Evolutionary conservation across 2,797 vertebrate genomes (phyloP), one percentile per base, ranked within the genome.

Genomic region (Zenarchopterus dispar): DNA sequence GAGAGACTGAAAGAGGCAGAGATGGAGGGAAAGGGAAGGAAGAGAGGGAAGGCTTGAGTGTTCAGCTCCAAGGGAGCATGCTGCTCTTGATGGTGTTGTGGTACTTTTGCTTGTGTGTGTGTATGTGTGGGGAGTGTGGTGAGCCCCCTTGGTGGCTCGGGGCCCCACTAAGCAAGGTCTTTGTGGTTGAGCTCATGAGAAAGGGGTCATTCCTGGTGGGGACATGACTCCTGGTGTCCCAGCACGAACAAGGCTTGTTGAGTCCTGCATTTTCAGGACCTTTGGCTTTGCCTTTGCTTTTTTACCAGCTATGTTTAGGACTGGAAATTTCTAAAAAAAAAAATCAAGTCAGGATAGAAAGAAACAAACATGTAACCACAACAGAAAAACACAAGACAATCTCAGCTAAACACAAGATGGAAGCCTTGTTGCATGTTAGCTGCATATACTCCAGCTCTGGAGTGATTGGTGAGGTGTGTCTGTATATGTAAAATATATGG

Each of bases 1-100:
- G 95, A 95, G 95, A 95, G 94, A 87, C 83, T 57, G 91, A 72
- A 80, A 94, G 93, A 95, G 93, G 81, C 69, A 59, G 82, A 76
- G 82, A 85, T 72, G 77, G 84, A 83, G 78, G 70, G 78, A 62
- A 74, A 77, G 75, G 75, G 82, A 86, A 75, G 75, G 44, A 76
- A 84, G 73, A 83, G 79, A 76, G 79, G 70, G 81, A 73, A 80
- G 65, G 81, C 68, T 71, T 82, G 85, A 86, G 84, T 87, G 86
- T 89, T 82, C 46, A 26, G 80, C 83, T 89, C 77, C 62, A 58
- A 84, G 85, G 81, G 88, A 89, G 83, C 81, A 68, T 59, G 80
- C 81, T 84, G 81, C 5, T 75, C 88, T 87, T 85, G 82, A 87
- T 87, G 86, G 81, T 87, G 81, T 85, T 84, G 85, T 82, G 85